Percentiles rank a stretch among this genome's conserved stretches.
These are phyloP conservation scores for Cygnus olor DNA, from an alignment of 2,797 vertebrate genomes.

Conservation along the genomic window DNA sequence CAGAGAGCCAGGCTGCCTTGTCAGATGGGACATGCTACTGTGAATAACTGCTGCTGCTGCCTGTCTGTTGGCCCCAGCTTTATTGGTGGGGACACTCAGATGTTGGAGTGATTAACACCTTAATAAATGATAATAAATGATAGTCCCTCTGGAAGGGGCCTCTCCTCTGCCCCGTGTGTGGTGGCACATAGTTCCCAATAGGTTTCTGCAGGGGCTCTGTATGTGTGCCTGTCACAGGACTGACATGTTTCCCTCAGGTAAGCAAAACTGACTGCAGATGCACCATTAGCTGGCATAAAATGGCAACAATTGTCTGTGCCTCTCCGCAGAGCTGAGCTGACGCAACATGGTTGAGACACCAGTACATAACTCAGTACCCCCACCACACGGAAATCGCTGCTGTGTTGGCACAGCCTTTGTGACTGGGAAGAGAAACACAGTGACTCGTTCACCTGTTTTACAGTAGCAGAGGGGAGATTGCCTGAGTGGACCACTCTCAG, in stretches of 20 bases:
- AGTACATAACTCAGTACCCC: fast-evolving
- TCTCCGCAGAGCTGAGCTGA: fast-evolving
- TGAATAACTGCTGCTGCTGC: neutral
- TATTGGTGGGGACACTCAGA: neutral
- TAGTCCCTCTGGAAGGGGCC: neutral
- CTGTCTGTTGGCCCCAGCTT: neutral
- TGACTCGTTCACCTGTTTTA: neutral
- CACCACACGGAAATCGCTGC: neutral
- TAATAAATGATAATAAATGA: too few relatives aligned
- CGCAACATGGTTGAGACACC: fast-evolving
- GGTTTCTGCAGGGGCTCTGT: fast-evolving
- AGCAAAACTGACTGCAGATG: neutral
- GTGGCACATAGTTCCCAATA: neutral
- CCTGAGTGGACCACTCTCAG: neutral
- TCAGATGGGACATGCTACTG: neutral
- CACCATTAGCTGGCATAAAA: neutral
- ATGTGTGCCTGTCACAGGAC: neutral
- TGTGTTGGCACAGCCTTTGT: neutral
- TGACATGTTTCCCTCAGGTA: neutral
- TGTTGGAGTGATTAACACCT: neutral
- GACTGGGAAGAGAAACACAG: neutral
- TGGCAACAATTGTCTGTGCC: neutral
- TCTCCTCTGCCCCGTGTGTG: fast-evolving
- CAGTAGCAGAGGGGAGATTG: neutral
- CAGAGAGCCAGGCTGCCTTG: neutral